Base-by-base conservation (phyloP, 2,797 vertebrate species). In the Myripristis jacobus region DNA sequence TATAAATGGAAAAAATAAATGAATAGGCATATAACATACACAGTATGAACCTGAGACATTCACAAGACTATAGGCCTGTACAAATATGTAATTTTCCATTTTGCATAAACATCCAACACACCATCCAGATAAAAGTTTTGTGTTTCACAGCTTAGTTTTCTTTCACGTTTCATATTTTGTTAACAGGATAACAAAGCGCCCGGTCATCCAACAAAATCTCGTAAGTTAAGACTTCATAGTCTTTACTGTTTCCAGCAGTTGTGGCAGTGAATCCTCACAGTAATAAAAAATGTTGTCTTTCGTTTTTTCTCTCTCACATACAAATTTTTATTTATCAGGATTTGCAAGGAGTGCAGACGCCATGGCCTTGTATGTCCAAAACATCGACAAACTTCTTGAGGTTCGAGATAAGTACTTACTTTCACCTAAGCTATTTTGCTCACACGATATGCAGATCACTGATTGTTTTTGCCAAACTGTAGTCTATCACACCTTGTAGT, bases 191-290 rank as follows among this genome's bases (percentile, higher is more conserved):
- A 19, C 9, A 1, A 25, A 4, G 15, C 36, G 6, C 48, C 74
- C 57, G 56, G 18, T 44, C 2, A 57, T 41, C 31, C 22, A 71
- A 7, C 11, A 41, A 68, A n/a, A 75, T 24, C 46, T 64, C 85
- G 90, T 91, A 74, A 89, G 88, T 87, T 18, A 41, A 10, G 52
- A 5, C 57, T 16, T 2, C 9, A n/a, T 38, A n/a, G 3, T 58
- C 3, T n/a, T n/a, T 4, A 36, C 53, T 2, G 59, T 24, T 70
- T 66, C 2, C 27, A 34, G 24, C 34, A 50, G 15, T 1, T 46
- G 12, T 50, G 4, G 48, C 38, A 41, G 11, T 11, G 24, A 27
- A 27, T 48, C 22, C 24, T 13, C 19, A n/a, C 15, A 57, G n/a
- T 15, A 6, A 9, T 4, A 16, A 38, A 24, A 67, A 11, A 47